Percentiles rank a stretch among this genome's conserved stretches.
Evolutionary conservation across 2,797 vertebrate genomes (phyloP).

Genomic region (Vespertilio murinus): DNA sequence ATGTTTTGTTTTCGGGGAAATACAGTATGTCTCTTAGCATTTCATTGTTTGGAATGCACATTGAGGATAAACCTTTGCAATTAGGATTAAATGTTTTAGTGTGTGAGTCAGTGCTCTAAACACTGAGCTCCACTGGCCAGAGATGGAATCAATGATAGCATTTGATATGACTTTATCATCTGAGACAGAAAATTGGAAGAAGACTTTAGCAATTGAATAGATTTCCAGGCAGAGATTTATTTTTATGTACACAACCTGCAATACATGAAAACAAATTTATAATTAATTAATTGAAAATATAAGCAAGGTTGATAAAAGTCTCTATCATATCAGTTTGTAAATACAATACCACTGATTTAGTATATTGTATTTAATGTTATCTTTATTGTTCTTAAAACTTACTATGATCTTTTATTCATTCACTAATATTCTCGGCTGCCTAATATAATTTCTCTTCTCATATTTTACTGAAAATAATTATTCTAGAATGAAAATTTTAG

Average conservation of each 20-base stretch:
- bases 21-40: background rate
- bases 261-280: background rate
- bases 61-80: background rate
- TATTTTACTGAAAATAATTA: background rate
- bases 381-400: background rate
- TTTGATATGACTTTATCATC: background rate
- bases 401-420: background rate
- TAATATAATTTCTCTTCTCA: background rate
- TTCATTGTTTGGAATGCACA: background rate
- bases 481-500: background rate
- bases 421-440: background rate
- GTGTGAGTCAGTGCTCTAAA: background rate
- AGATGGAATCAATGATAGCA: background rate
- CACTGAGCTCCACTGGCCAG: background rate
- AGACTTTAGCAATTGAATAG: background rate
- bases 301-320: background rate
- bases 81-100: background rate
- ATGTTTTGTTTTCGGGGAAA: too few relatives aligned
- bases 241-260: background rate
- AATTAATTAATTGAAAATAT: background rate
- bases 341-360: background rate
- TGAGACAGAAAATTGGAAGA: background rate
- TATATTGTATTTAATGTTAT: background rate
- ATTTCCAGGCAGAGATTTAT: background rate
- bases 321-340: background rate